These are phyloP conservation scores for Lagria hirta DNA, from an alignment of 2,888 invertebrate genomes.

Conservation along the genomic window DNA sequence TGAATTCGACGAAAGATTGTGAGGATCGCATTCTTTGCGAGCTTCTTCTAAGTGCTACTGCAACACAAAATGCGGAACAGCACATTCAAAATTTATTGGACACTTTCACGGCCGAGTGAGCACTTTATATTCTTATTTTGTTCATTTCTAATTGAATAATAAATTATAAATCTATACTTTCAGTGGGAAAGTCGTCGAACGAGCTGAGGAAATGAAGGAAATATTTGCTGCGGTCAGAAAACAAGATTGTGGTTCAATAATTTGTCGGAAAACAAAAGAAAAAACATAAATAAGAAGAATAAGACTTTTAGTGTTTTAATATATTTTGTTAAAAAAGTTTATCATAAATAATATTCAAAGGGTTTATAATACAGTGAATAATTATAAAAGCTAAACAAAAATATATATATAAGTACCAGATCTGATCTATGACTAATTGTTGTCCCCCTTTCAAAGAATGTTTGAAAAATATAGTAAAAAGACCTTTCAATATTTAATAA, in stretches of 20 bases:
- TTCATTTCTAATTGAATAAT: no score
- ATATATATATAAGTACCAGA: no score
- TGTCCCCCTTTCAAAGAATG: no score
- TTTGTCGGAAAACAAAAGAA: conserved; percentile 38
- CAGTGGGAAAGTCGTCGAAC: conserved; percentile 45
- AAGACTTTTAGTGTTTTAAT: no score
- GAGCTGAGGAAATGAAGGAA: conserved; percentile 45
- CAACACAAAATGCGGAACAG: conserved; percentile 43
- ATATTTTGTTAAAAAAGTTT: no score
- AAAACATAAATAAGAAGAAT: conserved; percentile 17
- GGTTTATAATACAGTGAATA: no score
- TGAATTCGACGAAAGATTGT: conserved; percentile 42
- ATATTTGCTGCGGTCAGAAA: conserved; percentile 49
- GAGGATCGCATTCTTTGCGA: conserved; percentile 49
- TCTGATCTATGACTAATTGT: no score
- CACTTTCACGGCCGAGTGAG: conserved; percentile 46
- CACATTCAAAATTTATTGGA: conserved; percentile 46
- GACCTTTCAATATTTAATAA: no score
- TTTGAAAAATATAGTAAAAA: no score
- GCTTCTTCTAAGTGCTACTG: conserved; percentile 42
- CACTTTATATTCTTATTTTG: no score
- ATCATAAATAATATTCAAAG: no score
- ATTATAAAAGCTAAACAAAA: no score
- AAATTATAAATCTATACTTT: conserved; percentile 32
- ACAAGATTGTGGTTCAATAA: conserved; percentile 45